Percentiles rank a stretch among this genome's conserved stretches.
Evolutionary conservation across 2,113 vertebrate species (phyloP).

Genomic region (human (Homo sapiens)): DNA sequence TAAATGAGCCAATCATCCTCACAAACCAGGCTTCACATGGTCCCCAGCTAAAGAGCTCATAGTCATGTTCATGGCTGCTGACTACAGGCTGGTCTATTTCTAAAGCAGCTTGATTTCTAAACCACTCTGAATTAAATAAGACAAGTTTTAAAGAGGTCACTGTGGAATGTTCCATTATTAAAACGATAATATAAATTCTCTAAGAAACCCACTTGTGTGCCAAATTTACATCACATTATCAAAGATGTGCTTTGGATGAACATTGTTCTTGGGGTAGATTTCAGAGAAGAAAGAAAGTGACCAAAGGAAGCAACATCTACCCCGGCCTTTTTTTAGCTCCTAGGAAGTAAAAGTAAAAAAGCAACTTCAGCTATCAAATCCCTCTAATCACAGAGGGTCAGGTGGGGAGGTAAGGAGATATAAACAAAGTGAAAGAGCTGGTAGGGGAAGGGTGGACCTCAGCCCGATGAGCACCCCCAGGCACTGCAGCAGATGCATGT

Average conservation of each 20-base stretch:
- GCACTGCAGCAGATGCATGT: accelerated
- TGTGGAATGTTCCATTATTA: background rate
- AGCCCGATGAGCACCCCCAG: background rate
- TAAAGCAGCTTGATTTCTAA: background rate
- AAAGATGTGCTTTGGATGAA: background rate
- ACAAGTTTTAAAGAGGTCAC: background rate
- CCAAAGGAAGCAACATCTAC: background rate
- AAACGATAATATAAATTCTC: background rate
- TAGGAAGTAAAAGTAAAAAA: background rate
- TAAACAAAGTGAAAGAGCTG: accelerated
- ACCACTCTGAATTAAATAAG: background rate
- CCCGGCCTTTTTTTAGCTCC: background rate
- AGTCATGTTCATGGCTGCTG: accelerated
- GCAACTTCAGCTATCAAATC: background rate
- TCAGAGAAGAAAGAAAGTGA: background rate
- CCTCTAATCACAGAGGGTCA: background rate
- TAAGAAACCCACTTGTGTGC: background rate
- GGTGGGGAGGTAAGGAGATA: background rate
- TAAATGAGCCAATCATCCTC: background rate
- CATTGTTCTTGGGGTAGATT: background rate
- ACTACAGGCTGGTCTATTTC: background rate
- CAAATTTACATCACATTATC: background rate
- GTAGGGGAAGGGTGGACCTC: no score
- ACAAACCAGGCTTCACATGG: background rate
- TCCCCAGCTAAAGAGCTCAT: background rate